Evolutionary conservation across 1,140 invertebrate genomes (phyloP).

Genomic region (Cheumatopsyche charites): DNA sequence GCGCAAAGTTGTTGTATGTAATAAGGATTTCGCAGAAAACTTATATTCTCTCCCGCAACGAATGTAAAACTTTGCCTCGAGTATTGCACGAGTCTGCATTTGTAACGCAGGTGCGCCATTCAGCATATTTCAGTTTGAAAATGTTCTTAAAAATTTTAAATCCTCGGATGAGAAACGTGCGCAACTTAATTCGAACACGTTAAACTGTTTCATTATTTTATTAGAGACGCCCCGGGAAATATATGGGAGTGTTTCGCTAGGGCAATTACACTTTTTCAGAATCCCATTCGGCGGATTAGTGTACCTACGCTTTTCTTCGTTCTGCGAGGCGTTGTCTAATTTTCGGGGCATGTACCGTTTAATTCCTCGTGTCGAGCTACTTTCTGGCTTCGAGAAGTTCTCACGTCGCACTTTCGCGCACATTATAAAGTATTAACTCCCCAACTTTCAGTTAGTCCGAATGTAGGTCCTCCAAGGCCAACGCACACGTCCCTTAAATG

Average conservation of each 20-base stretch:
- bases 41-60: no score
- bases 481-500: neutral
- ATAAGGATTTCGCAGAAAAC: no score
- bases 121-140: no score
- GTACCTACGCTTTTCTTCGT: neutral
- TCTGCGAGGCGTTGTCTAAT: constrained; percentile 9
- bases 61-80: no score
- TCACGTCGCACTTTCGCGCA: constrained; percentile 13
- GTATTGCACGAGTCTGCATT: no score
- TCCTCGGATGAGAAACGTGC: no score
- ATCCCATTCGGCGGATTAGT: neutral
- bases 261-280: neutral
- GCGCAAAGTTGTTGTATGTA: no score
- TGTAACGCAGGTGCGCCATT: no score
- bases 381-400: neutral
- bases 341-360: constrained; percentile 26
- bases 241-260: neutral
- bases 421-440: constrained; percentile 9
- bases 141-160: neutral
- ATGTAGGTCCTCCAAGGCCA: neutral
- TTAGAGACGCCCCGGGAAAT: no score
- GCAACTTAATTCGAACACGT: neutral
- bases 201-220: neutral
- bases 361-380: constrained; percentile 11
- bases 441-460: neutral